Evolutionary conservation across 2,113 vertebrate species (phyloP), one percentile per base, ranked within the genome.

Genomic region (Brachyhypopomus occidentalis): DNA sequence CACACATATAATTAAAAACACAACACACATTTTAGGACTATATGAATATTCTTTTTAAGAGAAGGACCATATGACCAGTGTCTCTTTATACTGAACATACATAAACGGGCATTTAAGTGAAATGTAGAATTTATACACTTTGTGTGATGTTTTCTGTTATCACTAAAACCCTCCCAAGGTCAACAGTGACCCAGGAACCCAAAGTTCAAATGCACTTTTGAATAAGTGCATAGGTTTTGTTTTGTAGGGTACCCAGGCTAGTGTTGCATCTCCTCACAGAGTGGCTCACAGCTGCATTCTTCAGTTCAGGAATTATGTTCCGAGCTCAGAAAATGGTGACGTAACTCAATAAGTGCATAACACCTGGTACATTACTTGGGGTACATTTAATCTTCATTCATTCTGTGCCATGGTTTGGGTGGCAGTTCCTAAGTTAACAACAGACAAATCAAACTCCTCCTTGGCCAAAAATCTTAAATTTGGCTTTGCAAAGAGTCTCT

Each of bases 181-280:
- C 88, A 92, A 85, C 89, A 90, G 89, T 90, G 88, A 80, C 55
- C 77, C 58, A 6, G 30, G 52, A 82, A 81, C 63, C 63, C 60
- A 72, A 56, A 78, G 91, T 92, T 85, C 86, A 80, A 52, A 55
- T 1, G 30, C 41, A 58, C 14, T 14, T 80, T 64, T 19, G 2
- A 62, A 23, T 62, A 9, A 22, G 11, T n/a, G 17, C 27, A 5
- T 25, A 25, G 56, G 8, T 52, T 23, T 27, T 56, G 14, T 23
- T 69, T 34, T 69, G 27, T 19, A 36, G 63, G 0, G 1, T 22
- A 52, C n/a, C 25, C 8, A 58, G 41, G 34, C 45, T 52, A 52
- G 12, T 14, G 12, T 52, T 52, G 9, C 45, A 9, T 1, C 5
- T 34, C 16, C 34, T 5, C 22, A 23, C 56, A 27, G 41, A 56